Percentiles rank a stretch among this genome's conserved stretches.
These are phyloP conservation scores for Rhaphigaster nebulosa DNA, from an alignment of 2,888 invertebrate genomes.

Conservation along the genomic window DNA sequence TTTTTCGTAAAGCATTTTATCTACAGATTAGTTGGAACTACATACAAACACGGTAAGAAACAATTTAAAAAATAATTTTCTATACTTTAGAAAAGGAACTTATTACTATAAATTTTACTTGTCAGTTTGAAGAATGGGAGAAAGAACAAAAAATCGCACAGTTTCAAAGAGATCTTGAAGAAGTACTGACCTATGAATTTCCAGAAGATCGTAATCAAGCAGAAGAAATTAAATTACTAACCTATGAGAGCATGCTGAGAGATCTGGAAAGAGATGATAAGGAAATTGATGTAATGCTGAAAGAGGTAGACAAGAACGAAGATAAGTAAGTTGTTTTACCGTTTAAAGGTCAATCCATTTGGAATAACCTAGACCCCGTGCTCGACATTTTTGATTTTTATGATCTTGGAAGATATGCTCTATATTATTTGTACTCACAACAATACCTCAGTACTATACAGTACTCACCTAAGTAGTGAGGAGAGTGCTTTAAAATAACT, in stretches of 20 bases:
- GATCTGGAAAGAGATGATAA: neutral
- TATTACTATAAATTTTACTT: neutral
- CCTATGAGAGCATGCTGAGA: neutral
- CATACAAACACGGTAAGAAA: too few relatives aligned
- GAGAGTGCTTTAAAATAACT: too few relatives aligned
- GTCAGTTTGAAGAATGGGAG: neutral
- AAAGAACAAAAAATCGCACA: neutral
- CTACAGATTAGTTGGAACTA: too few relatives aligned
- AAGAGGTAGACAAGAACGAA: neutral
- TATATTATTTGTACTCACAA: too few relatives aligned
- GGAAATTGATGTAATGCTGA: neutral
- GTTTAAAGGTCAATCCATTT: too few relatives aligned
- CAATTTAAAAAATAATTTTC: neutral
- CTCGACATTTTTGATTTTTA: too few relatives aligned
- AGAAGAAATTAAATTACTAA: neutral
- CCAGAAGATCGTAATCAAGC: neutral
- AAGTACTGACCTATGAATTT: neutral
- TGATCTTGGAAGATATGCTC: too few relatives aligned
- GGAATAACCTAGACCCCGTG: too few relatives aligned
- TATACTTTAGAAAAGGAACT: neutral
- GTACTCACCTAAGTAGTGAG: too few relatives aligned
- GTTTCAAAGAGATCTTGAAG: neutral
- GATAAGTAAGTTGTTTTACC: neutral
- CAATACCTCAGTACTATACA: too few relatives aligned
- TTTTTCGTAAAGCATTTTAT: too few relatives aligned